Evolutionary conservation across 2,888 invertebrate genomes (phyloP).

Genomic region (Xestia ashworthii): DNA sequence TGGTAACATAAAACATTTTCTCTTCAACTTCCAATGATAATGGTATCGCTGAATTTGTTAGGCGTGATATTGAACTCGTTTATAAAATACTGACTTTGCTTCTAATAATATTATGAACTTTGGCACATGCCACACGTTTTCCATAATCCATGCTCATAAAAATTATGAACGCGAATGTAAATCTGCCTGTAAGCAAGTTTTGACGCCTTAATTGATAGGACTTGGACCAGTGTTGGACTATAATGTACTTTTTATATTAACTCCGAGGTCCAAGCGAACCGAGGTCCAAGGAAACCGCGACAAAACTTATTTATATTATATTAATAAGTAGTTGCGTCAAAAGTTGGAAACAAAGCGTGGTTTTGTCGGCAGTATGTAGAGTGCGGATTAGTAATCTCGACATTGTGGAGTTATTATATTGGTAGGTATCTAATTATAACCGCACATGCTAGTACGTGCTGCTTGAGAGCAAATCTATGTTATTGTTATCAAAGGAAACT

Average conservation of each 20-base stretch:
- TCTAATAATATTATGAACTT: neutral
- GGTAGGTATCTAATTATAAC: slow-evolving; percentile 12
- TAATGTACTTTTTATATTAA: neutral
- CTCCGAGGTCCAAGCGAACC: neutral
- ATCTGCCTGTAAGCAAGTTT: neutral
- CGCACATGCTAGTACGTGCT: neutral
- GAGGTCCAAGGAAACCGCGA: no score
- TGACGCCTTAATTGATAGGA: neutral
- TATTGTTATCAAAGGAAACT: slow-evolving; percentile 1
- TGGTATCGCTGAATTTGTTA: neutral
- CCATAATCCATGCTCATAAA: neutral
- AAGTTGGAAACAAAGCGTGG: neutral
- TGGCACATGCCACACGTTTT: slow-evolving; percentile 8
- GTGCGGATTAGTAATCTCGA: slow-evolving; percentile 39
- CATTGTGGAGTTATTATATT: slow-evolving; percentile 3
- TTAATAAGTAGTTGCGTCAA: slow-evolving; percentile 2
- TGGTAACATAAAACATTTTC: no score
- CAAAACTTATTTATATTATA: neutral
- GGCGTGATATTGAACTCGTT: neutral
- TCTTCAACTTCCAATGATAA: neutral
- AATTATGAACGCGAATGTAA: neutral
- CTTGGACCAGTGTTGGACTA: neutral
- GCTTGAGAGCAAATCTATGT: neutral
- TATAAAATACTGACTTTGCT: neutral
- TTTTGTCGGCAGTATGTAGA: slow-evolving; percentile 15